These are phyloP conservation scores for Corvus hawaiiensis DNA, from an alignment of 2,113 vertebrate genomes.

Conservation along the genomic window DNA sequence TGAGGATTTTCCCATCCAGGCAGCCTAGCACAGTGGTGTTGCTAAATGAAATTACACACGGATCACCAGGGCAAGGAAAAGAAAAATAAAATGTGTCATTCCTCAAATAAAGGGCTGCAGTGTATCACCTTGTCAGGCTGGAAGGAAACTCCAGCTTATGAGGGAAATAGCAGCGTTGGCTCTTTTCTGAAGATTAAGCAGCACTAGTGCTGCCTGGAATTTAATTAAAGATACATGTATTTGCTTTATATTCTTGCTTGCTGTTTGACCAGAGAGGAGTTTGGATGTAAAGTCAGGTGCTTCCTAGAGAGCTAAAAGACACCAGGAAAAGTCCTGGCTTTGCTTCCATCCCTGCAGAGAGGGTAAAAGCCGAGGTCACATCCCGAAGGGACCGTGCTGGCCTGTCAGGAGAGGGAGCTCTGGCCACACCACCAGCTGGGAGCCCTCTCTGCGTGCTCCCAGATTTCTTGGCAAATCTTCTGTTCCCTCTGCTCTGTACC, in stretches of 20 bases:
- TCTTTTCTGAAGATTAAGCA: not conserved
- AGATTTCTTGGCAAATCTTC: not conserved
- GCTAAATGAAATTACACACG: not conserved
- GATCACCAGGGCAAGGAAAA: not conserved
- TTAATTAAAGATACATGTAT: not conserved
- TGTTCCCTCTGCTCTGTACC: too few relatives aligned
- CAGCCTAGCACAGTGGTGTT: not conserved
- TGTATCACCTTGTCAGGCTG: not conserved
- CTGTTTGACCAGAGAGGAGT: not conserved
- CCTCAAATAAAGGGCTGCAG: not conserved
- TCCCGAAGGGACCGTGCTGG: accelerated
- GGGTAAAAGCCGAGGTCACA: not conserved
- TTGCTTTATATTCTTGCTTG: not conserved
- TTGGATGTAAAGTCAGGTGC: not conserved
- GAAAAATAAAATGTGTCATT: not conserved
- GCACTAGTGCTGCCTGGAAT: not conserved
- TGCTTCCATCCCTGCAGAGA: not conserved
- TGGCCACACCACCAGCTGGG: not conserved
- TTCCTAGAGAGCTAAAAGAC: not conserved
- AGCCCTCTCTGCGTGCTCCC: not conserved
- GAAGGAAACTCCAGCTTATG: not conserved
- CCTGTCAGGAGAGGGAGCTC: constrained; percentile 48
- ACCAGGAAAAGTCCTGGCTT: not conserved
- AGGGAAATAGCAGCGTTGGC: not conserved
- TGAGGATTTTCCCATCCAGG: not conserved